Percentiles rank a stretch among this genome's conserved stretches.
Conservation (phyloP, 2,888 invertebrate species). For the Stratiomys singularior region DNA sequence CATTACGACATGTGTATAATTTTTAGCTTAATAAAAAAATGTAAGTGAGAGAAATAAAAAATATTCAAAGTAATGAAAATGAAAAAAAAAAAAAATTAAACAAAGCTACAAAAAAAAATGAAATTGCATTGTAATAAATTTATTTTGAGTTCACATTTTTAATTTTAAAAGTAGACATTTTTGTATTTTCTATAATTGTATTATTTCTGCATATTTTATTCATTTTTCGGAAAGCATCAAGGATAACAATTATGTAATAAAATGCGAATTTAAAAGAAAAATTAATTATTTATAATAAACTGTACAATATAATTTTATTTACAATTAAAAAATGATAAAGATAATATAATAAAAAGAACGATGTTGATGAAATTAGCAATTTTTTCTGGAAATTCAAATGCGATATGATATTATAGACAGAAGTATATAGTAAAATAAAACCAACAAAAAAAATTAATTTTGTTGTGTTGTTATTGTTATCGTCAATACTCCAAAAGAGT, state of each 20-base stretch:
- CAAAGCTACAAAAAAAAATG: background rate
- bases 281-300: slow-evolving; percentile 32
- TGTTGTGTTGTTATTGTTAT: background rate
- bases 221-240: background rate
- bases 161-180: background rate
- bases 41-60: background rate
- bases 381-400: slow-evolving; percentile 24
- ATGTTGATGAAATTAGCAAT: slow-evolving; percentile 33
- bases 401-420: slow-evolving; percentile 9
- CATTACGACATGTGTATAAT: slow-evolving; percentile 28
- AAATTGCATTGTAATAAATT: background rate
- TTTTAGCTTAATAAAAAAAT: slow-evolving; percentile 14
- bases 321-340: slow-evolving; percentile 21
- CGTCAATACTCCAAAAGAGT: too few relatives aligned
- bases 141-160: background rate
- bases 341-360: slow-evolving; percentile 20
- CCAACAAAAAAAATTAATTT: slow-evolving; percentile 7
- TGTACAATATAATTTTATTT: slow-evolving; percentile 41
- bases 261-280: slow-evolving; percentile 10
- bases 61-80: background rate
- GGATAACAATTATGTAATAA: slow-evolving; percentile 22
- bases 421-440: slow-evolving; percentile 15
- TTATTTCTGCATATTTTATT: background rate
- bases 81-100: background rate
- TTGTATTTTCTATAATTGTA: background rate